phyloP scores from a whole-genome alignment of 2,797 vertebrate species.

The Anguilla megastoma region DNA sequence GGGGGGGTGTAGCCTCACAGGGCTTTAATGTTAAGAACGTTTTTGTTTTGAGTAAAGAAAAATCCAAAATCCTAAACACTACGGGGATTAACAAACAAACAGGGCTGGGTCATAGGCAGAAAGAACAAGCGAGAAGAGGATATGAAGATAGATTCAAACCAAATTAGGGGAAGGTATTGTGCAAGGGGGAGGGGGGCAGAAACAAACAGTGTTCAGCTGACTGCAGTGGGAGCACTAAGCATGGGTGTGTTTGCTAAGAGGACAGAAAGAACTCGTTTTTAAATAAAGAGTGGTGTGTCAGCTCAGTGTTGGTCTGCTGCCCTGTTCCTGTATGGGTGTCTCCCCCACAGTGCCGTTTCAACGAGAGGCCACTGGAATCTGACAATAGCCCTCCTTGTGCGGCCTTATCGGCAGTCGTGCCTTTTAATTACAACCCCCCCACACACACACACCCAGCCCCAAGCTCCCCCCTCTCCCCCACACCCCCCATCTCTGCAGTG shows the following conservation, averaged over 20 bases:
- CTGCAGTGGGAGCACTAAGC: constrained; percentile 66
- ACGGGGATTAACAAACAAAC: constrained; percentile 58
- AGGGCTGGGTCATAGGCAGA: constrained; percentile 59
- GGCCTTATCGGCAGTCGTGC: constrained; percentile 39
- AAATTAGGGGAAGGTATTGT: constrained; percentile 74
- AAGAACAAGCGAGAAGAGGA: constrained; percentile 57
- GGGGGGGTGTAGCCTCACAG: constrained; percentile 49
- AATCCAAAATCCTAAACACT: constrained; percentile 43
- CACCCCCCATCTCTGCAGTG: constrained; percentile 14
- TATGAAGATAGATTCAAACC: constrained; percentile 66
- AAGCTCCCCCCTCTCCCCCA: constrained; percentile 13
- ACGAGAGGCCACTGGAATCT: constrained; percentile 22
- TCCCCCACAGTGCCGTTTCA: constrained; percentile 21
- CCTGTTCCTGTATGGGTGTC: not conserved
- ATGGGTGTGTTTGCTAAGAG: constrained; percentile 65
- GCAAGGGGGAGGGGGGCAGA: constrained; percentile 60
- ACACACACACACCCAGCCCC: constrained; percentile 19
- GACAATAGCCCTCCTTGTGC: constrained; percentile 50
- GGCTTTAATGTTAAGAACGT: constrained; percentile 55
- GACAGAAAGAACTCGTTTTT: constrained; percentile 58
- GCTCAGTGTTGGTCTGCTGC: constrained; percentile 11
- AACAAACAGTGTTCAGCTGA: constrained; percentile 65
- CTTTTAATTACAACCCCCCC: constrained; percentile 46
- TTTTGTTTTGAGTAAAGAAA: constrained; percentile 40
- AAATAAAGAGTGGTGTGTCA: constrained; percentile 35